A percentile compares a stretch with the other conserved stretches of the same genome.
These are phyloP conservation scores for Stegophylla sp. DNA, from an alignment of 2,888 invertebrate genomes.

Conservation along the genomic window DNA sequence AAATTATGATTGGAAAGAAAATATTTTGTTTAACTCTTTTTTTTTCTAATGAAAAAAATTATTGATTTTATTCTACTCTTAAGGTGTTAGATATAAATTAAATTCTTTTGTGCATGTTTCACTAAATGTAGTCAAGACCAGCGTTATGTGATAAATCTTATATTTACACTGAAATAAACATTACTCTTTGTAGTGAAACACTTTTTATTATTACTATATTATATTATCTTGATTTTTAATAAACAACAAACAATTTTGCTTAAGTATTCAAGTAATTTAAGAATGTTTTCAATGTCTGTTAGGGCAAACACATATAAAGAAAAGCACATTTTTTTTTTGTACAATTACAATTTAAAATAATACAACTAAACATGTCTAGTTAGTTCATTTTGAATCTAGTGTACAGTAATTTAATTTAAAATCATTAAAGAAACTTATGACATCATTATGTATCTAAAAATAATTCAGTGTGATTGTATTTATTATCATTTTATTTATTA, in stretches of 20 bases:
- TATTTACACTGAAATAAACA: slow-evolving; percentile 14
- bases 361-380: too few species aligned
- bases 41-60: background rate
- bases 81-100: slow-evolving; percentile 28
- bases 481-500: too few species aligned
- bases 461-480: too few species aligned
- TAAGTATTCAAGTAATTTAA: background rate
- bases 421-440: too few species aligned
- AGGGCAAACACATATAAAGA: too few species aligned
- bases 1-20: background rate
- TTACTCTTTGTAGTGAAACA: background rate
- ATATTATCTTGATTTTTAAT: background rate
- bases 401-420: too few species aligned
- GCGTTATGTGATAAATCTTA: slow-evolving; percentile 44
- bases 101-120: slow-evolving; percentile 23
- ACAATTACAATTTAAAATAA: too few species aligned
- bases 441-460: too few species aligned
- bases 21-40: slow-evolving; percentile 4
- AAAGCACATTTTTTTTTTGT: too few species aligned
- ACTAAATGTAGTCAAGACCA: slow-evolving; percentile 28
- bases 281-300: too few species aligned
- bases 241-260: background rate
- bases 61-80: slow-evolving; percentile 15
- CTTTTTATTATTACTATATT: background rate
- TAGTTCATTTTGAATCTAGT: too few species aligned